Conservation (phyloP, 2,888 invertebrate species). For the Steromphala cineraria region DNA sequence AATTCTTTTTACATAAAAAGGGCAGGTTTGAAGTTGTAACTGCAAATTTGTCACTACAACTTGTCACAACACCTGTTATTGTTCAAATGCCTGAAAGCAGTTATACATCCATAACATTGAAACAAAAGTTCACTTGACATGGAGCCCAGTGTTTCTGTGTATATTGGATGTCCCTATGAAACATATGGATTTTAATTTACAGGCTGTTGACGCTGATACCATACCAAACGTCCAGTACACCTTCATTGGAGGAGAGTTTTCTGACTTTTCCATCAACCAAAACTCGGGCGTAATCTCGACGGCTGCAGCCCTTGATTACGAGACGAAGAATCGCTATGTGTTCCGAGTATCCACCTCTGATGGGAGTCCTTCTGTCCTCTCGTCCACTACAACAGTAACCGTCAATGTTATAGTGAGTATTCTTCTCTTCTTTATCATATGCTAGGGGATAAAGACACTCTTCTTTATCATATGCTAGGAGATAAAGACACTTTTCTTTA, state of each 20-base stretch:
- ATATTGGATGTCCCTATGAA: neutral
- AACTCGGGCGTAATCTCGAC: slow-evolving; percentile 50
- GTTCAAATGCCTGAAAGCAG: no score
- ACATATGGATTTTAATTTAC: neutral
- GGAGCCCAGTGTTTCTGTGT: no score
- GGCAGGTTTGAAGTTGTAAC: no score
- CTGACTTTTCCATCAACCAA: slow-evolving; percentile 48
- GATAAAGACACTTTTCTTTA: no score
- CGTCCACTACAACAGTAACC: slow-evolving; percentile 53
- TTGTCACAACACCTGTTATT: no score
- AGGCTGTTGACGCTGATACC: slow-evolving; percentile 46
- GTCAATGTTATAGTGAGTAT: slow-evolving; percentile 46
- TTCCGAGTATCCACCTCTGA: slow-evolving; percentile 60
- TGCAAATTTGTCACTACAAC: no score
- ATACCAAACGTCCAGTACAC: slow-evolving; percentile 30
- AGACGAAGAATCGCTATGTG: slow-evolving; percentile 43
- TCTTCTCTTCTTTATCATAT: no score
- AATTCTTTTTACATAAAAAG: no score
- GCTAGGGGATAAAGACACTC: no score
- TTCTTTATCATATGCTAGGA: no score
- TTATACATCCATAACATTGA: no score
- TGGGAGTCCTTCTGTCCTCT: slow-evolving; percentile 37
- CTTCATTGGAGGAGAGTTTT: slow-evolving; percentile 39
- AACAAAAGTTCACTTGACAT: no score
- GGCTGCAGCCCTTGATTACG: slow-evolving; percentile 53